Base-by-base conservation (phyloP, 2,797 vertebrate species). In the Sebastiscus tertius region DNA sequence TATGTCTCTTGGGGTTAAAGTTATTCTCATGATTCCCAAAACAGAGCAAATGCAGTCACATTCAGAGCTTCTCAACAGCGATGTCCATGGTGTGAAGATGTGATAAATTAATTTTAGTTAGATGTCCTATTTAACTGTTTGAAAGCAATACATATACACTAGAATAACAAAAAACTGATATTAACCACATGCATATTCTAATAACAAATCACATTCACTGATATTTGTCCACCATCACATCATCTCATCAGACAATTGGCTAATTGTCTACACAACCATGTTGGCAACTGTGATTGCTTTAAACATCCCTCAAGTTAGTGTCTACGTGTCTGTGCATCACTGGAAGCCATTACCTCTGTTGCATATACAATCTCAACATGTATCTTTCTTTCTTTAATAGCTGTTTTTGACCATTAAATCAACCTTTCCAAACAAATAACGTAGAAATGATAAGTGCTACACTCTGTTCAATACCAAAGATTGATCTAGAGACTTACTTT, bases 401-500 rank as follows among this genome's bases (percentile, higher is more conserved):
- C 26, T 31, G 11, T 42, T 4, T 60, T 26, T 31, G 20, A 16
- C 8, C 26, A 31, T 42, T 56, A 24, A 24, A 49, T 42, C 8
- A 18, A 18, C 16, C 2, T 62, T 73, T 62, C 26, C 24, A 55
- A 55, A 34, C 1, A 34, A 33, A 26, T 66, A n/a, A 49, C 12
- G 24, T 33, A 8, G 6, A 67, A 16, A 58, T 56, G 16, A 49
- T 8, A 77, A n/a, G 42, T 54, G 10, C 8, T 52, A 12, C n/a
- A 34, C 33, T 58, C 20, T 52, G 24, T 59, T 60, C 36, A 81
- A 29, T 54, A 26, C 31, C 18, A 56, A 39, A 76, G 20, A 82
- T 70, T 68, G 80, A 86, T 63, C 22, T 12, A 20, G 6, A 76
- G 54, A 31, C 46, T 36, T 63, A 29, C 39, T 79, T 79, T 87